Conservation (phyloP, 2,888 invertebrate species). For the Cheilosia vernalis region DNA sequence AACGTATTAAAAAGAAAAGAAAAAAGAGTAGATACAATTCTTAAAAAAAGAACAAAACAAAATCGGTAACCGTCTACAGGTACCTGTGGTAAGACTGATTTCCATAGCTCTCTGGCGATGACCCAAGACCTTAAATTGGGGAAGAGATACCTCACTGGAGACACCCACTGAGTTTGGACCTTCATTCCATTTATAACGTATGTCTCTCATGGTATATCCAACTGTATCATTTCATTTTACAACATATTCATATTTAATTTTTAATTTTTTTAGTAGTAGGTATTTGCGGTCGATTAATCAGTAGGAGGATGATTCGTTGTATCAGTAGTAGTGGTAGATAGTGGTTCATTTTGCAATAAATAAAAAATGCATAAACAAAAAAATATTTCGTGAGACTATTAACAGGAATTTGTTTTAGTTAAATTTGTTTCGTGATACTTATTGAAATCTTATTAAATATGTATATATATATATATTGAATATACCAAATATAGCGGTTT, state of each 20-base stretch:
- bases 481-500: constrained; percentile 43
- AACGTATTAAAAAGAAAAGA: constrained; percentile 37
- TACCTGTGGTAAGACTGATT: constrained; percentile 98
- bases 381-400: constrained; percentile 83
- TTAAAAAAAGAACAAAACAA: constrained; percentile 77
- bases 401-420: constrained; percentile 76
- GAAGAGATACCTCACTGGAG: constrained; percentile 97
- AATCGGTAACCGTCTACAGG: constrained; percentile 85
- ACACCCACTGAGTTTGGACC: constrained; percentile 97
- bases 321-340: constrained; percentile 67
- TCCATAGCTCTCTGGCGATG: constrained; percentile 98
- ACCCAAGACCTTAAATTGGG: constrained; percentile 98
- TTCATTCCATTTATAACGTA: constrained; percentile 98
- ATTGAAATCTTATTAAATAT: constrained; percentile 50
- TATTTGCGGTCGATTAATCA: constrained; percentile 57
- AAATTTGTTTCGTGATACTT: constrained; percentile 51
- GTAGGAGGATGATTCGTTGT: constrained; percentile 67
- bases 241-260: constrained; percentile 72
- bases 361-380: constrained; percentile 81
- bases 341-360: constrained; percentile 77
- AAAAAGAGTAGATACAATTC: constrained; percentile 30
- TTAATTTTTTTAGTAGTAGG: constrained; percentile 40
- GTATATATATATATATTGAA: constrained; percentile 42
- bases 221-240: constrained; percentile 85
- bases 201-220: constrained; percentile 99